phyloP scores from a whole-genome alignment of 2,113 vertebrate genomes.

The Sylvilagus bachmani region DNA sequence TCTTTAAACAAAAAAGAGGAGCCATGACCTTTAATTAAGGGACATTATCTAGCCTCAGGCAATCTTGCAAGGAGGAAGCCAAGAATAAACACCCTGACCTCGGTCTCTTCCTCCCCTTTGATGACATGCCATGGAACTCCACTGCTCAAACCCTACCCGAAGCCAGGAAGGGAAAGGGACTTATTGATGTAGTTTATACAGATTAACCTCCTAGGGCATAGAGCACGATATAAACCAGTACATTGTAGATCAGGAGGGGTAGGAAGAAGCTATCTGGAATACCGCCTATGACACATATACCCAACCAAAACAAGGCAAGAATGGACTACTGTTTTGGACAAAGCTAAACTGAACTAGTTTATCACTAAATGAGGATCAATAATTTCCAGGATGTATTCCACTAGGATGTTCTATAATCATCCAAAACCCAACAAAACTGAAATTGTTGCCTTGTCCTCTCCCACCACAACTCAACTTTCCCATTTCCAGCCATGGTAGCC shows the following conservation, averaged over 20 bases:
- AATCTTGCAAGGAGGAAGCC: not conserved
- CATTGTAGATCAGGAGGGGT: not conserved
- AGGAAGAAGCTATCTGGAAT: slow-evolving; percentile 6
- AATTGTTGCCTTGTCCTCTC: slow-evolving; percentile 45
- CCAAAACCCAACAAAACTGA: not conserved
- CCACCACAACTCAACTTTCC: not conserved
- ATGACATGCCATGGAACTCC: not conserved
- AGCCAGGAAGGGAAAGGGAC: slow-evolving; percentile 32
- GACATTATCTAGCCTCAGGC: not conserved
- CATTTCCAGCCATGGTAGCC: not conserved
- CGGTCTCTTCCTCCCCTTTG: slow-evolving; percentile 13
- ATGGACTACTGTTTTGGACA: slow-evolving; percentile 32
- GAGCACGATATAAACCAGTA: not conserved
- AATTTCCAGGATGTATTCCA: not conserved
- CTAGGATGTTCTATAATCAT: slow-evolving; percentile 35
- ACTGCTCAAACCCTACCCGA: slow-evolving; percentile 41
- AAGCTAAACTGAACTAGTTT: slow-evolving; percentile 37
- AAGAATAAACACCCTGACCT: slow-evolving; percentile 52
- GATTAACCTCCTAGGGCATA: not conserved
- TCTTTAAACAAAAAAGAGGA: not conserved
- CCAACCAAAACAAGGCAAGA: slow-evolving; percentile 49
- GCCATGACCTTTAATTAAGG: slow-evolving; percentile 33
- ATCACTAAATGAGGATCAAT: slow-evolving; percentile 32
- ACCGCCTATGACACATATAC: not conserved
- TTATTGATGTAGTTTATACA: slow-evolving; percentile 2